Evolutionary conservation across 2,888 invertebrate genomes (phyloP).

Genomic region (Andrena bucephala): DNA sequence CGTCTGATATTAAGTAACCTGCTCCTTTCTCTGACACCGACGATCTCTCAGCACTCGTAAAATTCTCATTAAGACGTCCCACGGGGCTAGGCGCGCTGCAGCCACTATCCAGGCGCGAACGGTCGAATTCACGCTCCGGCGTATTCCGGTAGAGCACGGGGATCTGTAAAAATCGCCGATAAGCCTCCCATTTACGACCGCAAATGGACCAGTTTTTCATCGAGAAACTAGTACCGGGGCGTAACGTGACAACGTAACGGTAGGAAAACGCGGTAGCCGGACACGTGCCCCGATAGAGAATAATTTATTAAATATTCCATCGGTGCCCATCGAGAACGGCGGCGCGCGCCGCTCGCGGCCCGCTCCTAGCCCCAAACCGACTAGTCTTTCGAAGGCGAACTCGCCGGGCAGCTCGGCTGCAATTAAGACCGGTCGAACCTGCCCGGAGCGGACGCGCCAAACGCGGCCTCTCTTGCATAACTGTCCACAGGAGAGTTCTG

Average conservation of each 20-base stretch:
- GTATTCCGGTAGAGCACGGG: background rate
- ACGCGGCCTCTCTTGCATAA: conserved; percentile 74
- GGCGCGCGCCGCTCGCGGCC: conserved; percentile 11
- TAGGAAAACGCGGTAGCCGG: conserved; percentile 35
- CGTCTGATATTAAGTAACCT: conserved; percentile 3
- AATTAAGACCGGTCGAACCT: conserved; percentile 80
- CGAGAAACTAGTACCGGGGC: conserved; percentile 11
- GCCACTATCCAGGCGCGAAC: background rate
- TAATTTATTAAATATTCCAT: conserved; percentile 59
- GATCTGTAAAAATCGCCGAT: background rate
- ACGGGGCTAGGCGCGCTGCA: background rate
- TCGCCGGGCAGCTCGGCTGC: conserved; percentile 59
- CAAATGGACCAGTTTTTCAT: conserved; percentile 49
- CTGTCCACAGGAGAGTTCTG: conserved; percentile 49
- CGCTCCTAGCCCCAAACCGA: conserved; percentile 57
- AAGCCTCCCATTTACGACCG: conserved; percentile 12
- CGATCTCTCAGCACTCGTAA: background rate
- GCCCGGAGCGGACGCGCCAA: conserved; percentile 68
- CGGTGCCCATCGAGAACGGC: background rate
- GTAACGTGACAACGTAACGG: conserved; percentile 8
- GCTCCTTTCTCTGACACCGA: conserved; percentile 24
- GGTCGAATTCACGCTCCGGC: conserved; percentile 14
- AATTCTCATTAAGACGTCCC: conserved; percentile 8
- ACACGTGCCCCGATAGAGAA: conserved; percentile 51
- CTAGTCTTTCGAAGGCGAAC: conserved; percentile 65